Evolutionary conservation across 2,888 invertebrate species (phyloP).

Genomic region (Aphidoletes aphidimyza): DNA sequence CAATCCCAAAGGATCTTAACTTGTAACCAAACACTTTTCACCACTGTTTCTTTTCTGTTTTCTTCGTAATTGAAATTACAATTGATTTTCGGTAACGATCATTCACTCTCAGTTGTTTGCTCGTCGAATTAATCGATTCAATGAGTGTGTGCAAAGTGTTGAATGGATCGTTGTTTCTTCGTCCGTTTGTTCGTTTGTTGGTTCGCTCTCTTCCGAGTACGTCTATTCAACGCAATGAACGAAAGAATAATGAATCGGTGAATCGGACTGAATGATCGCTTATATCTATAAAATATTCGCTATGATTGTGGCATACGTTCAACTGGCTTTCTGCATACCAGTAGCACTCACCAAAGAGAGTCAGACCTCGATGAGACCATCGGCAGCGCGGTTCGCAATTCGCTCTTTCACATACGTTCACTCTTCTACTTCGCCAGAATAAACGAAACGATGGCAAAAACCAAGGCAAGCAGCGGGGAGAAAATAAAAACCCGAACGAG

Average conservation of each 20-base stretch:
- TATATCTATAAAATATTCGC: constrained; percentile 46
- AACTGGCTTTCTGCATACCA: constrained; percentile 36
- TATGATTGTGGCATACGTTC: constrained; percentile 31
- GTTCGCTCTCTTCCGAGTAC: background rate
- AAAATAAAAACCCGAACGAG: background rate
- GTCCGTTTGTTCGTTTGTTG: background rate
- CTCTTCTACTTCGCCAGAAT: background rate
- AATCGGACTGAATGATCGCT: constrained; percentile 31
- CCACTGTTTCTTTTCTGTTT: background rate
- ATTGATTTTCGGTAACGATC: constrained; percentile 11
- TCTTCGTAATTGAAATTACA: background rate
- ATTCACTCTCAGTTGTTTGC: background rate
- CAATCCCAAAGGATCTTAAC: background rate
- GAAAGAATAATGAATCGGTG: constrained; percentile 39
- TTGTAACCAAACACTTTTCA: background rate
- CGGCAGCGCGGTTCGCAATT: background rate
- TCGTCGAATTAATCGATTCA: background rate
- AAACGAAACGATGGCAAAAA: background rate
- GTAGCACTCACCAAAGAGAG: background rate
- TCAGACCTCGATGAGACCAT: background rate
- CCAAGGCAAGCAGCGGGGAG: background rate
- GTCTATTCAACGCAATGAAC: constrained; percentile 49
- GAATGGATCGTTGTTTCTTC: background rate
- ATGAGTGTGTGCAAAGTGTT: background rate
- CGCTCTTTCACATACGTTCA: constrained; percentile 18